phyloP scores from a whole-genome alignment of 2,113 vertebrate genomes.

The Dromas ardeola region DNA sequence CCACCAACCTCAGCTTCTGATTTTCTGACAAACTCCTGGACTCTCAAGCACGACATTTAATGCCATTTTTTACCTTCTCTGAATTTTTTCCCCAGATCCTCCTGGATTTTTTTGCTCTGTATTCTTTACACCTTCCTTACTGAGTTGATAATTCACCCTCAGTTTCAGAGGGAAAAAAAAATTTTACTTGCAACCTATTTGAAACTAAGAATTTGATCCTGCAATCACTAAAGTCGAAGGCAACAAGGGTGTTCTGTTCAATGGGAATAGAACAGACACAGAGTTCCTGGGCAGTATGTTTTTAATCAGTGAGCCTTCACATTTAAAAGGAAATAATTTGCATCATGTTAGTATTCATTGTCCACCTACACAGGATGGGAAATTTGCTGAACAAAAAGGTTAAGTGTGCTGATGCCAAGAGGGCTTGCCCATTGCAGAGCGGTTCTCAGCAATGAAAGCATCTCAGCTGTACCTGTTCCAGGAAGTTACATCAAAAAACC shows the following conservation, averaged over 20 bases:
- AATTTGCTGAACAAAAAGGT: not conserved
- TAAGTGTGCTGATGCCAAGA: constrained; percentile 11
- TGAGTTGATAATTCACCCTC: not conserved
- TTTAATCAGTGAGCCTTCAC: not conserved
- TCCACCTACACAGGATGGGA: constrained; percentile 44
- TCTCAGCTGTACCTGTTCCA: constrained; percentile 17
- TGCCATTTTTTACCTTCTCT: not conserved
- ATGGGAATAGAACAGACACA: not conserved
- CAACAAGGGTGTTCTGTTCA: not conserved
- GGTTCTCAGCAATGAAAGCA: not conserved
- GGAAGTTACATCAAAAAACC: not conserved
- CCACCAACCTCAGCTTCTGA: not conserved
- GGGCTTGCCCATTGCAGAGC: not conserved
- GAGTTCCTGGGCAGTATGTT: not conserved
- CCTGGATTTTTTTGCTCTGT: not conserved
- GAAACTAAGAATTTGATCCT: not conserved
- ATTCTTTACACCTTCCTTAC: not conserved
- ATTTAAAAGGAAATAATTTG: constrained; percentile 13
- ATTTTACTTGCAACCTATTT: not conserved
- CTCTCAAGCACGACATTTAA: not conserved
- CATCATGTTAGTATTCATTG: constrained; percentile 26
- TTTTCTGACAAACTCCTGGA: not conserved
- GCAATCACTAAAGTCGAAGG: not conserved
- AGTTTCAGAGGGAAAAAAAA: not conserved
- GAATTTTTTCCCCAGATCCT: not conserved